Base-by-base conservation (phyloP, 2,888 invertebrate genomes). In the Salticus scenicus region DNA sequence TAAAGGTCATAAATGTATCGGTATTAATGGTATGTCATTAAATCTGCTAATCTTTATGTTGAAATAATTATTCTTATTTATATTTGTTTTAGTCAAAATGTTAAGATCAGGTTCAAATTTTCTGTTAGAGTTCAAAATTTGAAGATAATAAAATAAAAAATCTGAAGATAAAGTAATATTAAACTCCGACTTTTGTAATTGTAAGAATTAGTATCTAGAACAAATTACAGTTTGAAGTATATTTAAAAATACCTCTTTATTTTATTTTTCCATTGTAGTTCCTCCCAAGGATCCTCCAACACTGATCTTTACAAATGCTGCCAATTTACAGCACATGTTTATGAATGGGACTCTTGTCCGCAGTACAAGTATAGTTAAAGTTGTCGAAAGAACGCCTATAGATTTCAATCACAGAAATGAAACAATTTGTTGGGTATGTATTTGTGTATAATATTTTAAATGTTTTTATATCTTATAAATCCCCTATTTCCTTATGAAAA, bases 331-430 rank as follows among this genome's bases (percentile, higher is more conserved):
- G 88, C 93, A 94, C 89, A 92, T 94, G 77, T 92, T 93, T 89
- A 91, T 93, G 66, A 92, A 93, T 89, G 94, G 94, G 27, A 91
- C 91, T 77, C 89, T 88, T 90, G 57, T 63, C 90, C 91, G 67
- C 91, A 85, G 88, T 30, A 88, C 82, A 37, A 92, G 88, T 91
- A 92, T 31, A 89, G 91, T 12, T 88, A 93, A 76, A 90, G 90
- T 73, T 67, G 81, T 79, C 1, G 88, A 89, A 66, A 88, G 88
- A 10, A 87, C 89, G 28, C 90, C 91, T 1, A 91, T 95, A 87
- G 94, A 94, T 90, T 94, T 94, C 90, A 93, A 94, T 90, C 94
- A 94, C 90, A 92, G 94, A 80, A 94, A 94, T 90, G 92, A 93
- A 84, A 93, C 94, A 41, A 91, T 95, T 69, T 95, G 94, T 92